Conservation (phyloP, 2,113 vertebrate species). For the Brachypteracias leptosomus region DNA sequence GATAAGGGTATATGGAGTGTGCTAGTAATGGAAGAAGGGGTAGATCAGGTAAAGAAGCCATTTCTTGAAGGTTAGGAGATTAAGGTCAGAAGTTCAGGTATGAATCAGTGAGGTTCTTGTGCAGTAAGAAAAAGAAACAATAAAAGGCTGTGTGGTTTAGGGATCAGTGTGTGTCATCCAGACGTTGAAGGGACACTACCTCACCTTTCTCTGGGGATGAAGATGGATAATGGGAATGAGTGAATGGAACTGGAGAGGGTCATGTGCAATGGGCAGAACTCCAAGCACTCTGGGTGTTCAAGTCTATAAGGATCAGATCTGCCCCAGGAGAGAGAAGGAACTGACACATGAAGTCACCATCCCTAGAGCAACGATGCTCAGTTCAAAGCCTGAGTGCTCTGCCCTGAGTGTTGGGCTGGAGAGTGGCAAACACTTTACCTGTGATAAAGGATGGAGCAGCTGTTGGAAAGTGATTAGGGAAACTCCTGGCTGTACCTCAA, state of each 20-base stretch:
- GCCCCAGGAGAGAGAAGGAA: neutral
- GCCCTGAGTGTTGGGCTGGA: conserved; percentile 16
- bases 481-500: conserved; percentile 52
- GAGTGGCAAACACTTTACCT: neutral
- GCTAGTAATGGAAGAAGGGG: neutral
- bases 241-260: neutral
- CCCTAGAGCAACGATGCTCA: neutral
- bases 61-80: neutral
- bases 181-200: neutral
- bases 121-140: neutral
- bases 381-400: conserved; percentile 11
- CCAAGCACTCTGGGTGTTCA: neutral
- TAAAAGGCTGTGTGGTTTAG: neutral
- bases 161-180: neutral
- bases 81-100: neutral
- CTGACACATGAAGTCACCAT: neutral
- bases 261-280: neutral
- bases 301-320: neutral
- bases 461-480: conserved; percentile 31
- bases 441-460: conserved; percentile 32
- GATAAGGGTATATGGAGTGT: neutral
- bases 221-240: neutral
- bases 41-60: neutral
- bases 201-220: neutral
- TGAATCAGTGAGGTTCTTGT: neutral